phyloP scores from a whole-genome alignment of 1,140 invertebrate species.

The Zaprionus vittiger region DNA sequence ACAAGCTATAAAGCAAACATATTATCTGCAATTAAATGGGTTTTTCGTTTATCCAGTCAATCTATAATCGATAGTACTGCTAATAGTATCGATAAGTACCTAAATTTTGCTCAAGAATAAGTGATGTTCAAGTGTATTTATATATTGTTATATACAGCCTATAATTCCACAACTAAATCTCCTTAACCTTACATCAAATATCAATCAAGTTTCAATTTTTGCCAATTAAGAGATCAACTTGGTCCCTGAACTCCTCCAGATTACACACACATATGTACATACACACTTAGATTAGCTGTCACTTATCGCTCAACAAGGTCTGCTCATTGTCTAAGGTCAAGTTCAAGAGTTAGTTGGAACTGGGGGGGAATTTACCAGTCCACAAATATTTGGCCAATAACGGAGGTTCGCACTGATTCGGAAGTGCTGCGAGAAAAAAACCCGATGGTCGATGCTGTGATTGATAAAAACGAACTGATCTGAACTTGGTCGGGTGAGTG shows the following conservation, averaged over 20 bases:
- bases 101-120: not conserved
- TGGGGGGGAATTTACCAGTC: conserved; percentile 58
- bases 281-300: conserved; percentile 44
- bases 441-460: conserved; percentile 69
- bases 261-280: conserved; percentile 15
- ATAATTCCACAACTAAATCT: not conserved
- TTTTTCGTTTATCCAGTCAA: not conserved
- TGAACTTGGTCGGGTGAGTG: conserved; percentile 41
- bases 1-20: too few relatives aligned
- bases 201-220: conserved; percentile 15
- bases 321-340: conserved; percentile 55
- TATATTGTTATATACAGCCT: not conserved
- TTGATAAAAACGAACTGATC: conserved; percentile 62
- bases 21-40: not conserved
- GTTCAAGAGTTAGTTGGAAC: conserved; percentile 49
- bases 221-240: conserved; percentile 29
- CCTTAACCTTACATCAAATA: conserved; percentile 1
- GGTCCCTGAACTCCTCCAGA: conserved; percentile 56
- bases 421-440: conserved; percentile 63
- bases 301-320: conserved; percentile 43
- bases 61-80: not conserved
- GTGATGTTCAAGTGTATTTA: not conserved
- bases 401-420: conserved; percentile 33
- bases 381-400: conserved; percentile 37
- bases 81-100: not conserved